Evolutionary conservation across 2,888 invertebrate genomes (phyloP).

Genomic region (Mesopsocus fuscifrons): DNA sequence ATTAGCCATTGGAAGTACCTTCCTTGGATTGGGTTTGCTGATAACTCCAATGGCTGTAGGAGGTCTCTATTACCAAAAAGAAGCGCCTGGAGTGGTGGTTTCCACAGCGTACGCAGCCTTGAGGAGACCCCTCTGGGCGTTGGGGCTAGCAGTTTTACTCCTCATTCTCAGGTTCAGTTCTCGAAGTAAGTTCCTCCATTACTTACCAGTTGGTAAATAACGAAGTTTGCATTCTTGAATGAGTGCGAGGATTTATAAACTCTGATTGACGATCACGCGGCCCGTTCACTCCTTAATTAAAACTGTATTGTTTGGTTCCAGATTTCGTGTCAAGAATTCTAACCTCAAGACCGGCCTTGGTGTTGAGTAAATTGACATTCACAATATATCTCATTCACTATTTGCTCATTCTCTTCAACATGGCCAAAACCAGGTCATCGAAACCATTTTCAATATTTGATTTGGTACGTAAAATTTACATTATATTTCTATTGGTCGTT

Average conservation of each 20-base stretch:
- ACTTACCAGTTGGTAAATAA: too few species aligned
- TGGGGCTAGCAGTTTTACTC: background rate
- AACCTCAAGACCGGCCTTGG: background rate
- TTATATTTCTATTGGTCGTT: background rate
- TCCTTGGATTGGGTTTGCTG: too few species aligned
- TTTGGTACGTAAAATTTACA: background rate
- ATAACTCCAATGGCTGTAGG: background rate
- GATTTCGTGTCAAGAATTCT: background rate
- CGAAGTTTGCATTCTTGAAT: too few species aligned
- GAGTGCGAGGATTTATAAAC: too few species aligned
- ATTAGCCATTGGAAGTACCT: too few species aligned
- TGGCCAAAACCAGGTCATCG: background rate
- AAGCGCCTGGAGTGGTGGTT: background rate
- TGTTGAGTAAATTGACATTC: conserved; percentile 2
- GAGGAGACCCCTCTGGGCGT: background rate
- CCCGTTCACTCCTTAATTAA: too few species aligned
- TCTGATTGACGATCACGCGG: too few species aligned
- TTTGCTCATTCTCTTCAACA: background rate
- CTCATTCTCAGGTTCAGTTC: background rate
- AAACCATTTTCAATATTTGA: background rate
- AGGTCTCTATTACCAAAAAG: background rate
- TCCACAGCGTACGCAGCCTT: background rate
- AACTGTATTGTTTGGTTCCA: background rate
- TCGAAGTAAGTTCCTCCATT: background rate
- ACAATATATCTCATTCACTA: conserved; percentile 2